Base-by-base conservation (phyloP, 2,797 vertebrate genomes). In the Arctocebus calabarensis region DNA sequence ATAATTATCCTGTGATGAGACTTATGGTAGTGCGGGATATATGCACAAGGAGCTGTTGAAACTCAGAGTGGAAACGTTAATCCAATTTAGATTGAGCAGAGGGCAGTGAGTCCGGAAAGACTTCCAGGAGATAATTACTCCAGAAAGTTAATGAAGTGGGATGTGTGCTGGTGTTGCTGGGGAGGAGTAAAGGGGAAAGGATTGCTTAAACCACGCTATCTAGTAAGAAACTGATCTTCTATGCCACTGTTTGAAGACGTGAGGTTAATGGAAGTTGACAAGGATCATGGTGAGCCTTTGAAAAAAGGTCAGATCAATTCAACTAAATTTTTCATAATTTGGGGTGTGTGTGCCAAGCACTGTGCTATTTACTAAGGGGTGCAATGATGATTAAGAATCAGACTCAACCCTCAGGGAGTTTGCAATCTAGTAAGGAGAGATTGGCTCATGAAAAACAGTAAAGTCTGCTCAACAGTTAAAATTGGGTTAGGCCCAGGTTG, bases 51-150 rank as follows among this genome's bases (percentile, higher is more conserved):
- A 85, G 40, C 66, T 84, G 34, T 40, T 82, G 34, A 66, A 75
- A 20, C 29, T 78, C 64, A 79, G 66, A 91, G 32, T 22, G 94
- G 37, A 52, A 59, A 19, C 52, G 75, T 78, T 91, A 90, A 77
- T 92, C 9, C 34, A 75, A 2, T 43, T 71, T 89, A 81, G 52
- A 22, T 45, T 92, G n/a, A 34, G 10, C 34, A 94, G 62, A 90
- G 11, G 55, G 59, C 37, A 37, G 48, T 71, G 48, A 90, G 55
- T 84, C 29, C 88, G 45, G 82, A 93, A 92, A 84, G 27, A 73
- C 27, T 95, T 91, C 4, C 29, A 85, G 22, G 77, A 96, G 61
- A 95, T 94, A 94, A 88, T 88, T 5, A 89, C 82, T 94, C 22
- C 68, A 64, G 55, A 77, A 34, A 88, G 34, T 86, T 89, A 87